Conservation (phyloP, 2,797 vertebrate genomes). For the Hybognathus amarus region DNA sequence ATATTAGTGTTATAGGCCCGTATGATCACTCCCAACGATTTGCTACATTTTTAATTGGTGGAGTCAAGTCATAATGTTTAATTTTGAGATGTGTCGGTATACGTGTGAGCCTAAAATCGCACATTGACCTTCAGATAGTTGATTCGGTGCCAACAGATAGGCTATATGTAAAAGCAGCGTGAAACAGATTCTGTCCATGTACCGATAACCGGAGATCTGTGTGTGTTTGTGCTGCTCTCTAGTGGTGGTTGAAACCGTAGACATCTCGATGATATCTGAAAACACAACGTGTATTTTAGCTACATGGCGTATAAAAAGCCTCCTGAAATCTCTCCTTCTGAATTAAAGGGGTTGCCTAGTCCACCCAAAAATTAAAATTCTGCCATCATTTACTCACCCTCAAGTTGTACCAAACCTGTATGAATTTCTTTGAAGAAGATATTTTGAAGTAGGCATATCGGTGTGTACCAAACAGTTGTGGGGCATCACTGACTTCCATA, state of each 20-base stretch:
- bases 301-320: background rate
- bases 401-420: no score
- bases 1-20: background rate
- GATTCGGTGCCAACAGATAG: background rate
- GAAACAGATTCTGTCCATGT: background rate
- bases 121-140: background rate
- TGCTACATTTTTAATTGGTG: background rate
- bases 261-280: no score
- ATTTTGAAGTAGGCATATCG: background rate
- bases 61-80: background rate
- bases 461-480: background rate
- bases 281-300: background rate
- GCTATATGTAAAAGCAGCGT: background rate
- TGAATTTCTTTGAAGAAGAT: background rate
- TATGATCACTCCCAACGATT: background rate
- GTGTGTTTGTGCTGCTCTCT: constrained; percentile 27
- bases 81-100: background rate
- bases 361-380: background rate
- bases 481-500: no score
- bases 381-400: background rate
- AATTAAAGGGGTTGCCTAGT: background rate
- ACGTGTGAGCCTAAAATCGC: background rate
- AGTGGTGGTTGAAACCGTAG: background rate
- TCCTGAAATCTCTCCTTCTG: background rate
- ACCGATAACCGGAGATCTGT: background rate